Base-by-base conservation (phyloP, 2,113 vertebrate genomes). In the Gasterosteus aculeatus region DNA sequence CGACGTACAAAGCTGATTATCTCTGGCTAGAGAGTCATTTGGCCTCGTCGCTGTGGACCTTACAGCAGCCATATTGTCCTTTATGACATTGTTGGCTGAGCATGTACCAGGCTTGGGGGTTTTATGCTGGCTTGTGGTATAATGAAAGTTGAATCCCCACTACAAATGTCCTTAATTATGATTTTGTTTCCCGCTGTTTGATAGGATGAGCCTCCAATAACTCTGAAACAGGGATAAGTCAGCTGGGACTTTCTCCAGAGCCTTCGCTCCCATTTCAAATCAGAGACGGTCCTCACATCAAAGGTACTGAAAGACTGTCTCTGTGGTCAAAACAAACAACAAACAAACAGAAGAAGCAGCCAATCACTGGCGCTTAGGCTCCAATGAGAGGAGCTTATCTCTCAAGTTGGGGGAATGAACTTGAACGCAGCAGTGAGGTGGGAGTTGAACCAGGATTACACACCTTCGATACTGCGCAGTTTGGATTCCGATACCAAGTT, bases 1-100 rank as follows among this genome's bases (percentile, higher is more conserved):
- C 83, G 83, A 88, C 87, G 79, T 81, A 87, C 80, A 92, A 93
- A 93, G 92, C 88, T 85, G 87, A 89, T 92, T 92, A 93, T 91
- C 75, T 80, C 83, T 81, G 82, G 77, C 82, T 77, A 51, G 88
- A 91, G 93, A 91, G 91, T 92, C 85, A 90, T 92, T 91, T 86
- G 82, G 82, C 72, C 74, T 67, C 59, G 84, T 89, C 86, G 71
- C 87, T 58, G 78, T 5, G 85, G 89, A 91, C 85, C 82, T 84
- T 77, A 81, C 80, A 88, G 90, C 77, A 61, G 69, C 89, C 89
- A 89, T 92, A 83, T 89, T 90, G 85, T 90, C 82, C 89, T 89
- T 90, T 88, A 91, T 90, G 86, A 91, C 88, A 89, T 85, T 89
- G 81, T 87, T 84, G 87, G 85, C 80, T 60, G 58, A 64, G 74